Conservation (phyloP, 1,140 invertebrate species). For the Solen grandis region DNA sequence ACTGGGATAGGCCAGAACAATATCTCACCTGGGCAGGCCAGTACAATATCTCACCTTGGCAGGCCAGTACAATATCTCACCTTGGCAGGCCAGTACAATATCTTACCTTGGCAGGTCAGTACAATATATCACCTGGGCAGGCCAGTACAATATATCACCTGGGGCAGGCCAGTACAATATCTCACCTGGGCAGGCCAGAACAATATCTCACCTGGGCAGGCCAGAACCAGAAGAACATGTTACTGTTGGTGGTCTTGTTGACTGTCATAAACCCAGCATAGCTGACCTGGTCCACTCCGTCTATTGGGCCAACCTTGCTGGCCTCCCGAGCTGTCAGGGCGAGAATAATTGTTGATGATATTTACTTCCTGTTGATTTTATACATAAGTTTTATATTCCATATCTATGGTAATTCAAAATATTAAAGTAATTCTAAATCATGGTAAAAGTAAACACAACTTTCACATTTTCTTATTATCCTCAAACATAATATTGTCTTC, state of each 20-base stretch:
- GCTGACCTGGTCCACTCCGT: slow-evolving; percentile 65
- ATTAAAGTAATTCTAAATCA: no score
- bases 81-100: no score
- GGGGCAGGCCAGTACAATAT: not conserved
- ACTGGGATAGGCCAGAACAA: not conserved
- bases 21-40: slow-evolving; percentile 86
- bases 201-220: slow-evolving; percentile 84
- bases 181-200: not conserved
- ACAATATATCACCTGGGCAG: not conserved
- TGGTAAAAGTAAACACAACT: no score
- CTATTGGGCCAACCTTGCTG: slow-evolving; percentile 66
- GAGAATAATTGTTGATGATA: not conserved
- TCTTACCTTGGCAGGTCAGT: no score
- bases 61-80: no score
- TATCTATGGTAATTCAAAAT: no score
- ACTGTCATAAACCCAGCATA: slow-evolving; percentile 89
- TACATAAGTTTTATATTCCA: no score
- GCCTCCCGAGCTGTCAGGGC: slow-evolving; percentile 65
- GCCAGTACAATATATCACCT: not conserved
- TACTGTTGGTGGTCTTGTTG: slow-evolving; percentile 88
- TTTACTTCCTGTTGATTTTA: no score
- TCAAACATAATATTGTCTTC: no score
- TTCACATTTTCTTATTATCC: no score
- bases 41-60: no score
- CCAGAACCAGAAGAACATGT: slow-evolving; percentile 95